Percentiles rank a stretch among this genome's conserved stretches.
Evolutionary conservation across 2,797 vertebrate genomes (phyloP).

Genomic region (Peromyscus nudipes): DNA sequence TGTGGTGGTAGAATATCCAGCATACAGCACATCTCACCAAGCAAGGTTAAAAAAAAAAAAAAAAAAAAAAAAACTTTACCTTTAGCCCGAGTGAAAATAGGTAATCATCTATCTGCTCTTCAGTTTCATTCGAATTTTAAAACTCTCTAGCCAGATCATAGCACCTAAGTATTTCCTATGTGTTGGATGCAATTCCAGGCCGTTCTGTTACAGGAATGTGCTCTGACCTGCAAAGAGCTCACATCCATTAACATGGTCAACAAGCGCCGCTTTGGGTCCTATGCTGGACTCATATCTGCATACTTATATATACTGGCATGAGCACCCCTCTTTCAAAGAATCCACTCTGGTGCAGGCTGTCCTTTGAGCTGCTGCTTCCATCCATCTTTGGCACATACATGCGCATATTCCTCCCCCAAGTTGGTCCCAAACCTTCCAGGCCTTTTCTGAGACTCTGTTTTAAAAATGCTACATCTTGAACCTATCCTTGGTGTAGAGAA

Average conservation of each 20-base stretch:
- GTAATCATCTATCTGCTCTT: neutral
- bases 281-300: fast-evolving
- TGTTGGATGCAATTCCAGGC: too few relatives aligned
- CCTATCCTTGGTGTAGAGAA: conserved; percentile 64
- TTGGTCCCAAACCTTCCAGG: conserved; percentile 45
- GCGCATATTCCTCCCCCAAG: neutral
- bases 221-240: neutral
- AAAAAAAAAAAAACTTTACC: neutral
- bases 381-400: neutral
- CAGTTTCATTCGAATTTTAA: conserved; percentile 13
- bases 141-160: neutral
- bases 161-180: neutral
- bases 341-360: neutral
- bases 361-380: neutral
- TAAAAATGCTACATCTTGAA: conserved; percentile 51
- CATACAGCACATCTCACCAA: neutral
- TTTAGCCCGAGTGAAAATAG: neutral
- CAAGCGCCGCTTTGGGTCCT: neutral
- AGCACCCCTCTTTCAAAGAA: neutral
- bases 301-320: neutral
- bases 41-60: neutral
- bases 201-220: fast-evolving
- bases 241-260: neutral
- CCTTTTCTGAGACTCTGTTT: conserved; percentile 51
- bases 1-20: neutral